Evolutionary conservation across 2,888 invertebrate species (phyloP).

Genomic region (Eremobia ochroleuca): DNA sequence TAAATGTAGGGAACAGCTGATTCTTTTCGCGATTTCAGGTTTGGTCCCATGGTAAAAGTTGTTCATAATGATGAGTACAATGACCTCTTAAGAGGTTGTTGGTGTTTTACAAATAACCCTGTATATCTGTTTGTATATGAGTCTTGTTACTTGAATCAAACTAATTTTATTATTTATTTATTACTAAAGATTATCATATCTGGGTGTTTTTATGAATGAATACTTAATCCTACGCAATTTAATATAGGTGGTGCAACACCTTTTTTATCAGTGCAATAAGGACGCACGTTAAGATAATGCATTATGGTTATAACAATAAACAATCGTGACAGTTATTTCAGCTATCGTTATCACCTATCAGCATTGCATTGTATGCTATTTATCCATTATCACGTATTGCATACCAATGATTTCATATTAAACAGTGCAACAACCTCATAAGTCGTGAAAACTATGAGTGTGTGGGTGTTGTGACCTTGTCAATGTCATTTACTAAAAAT

Average conservation of each 20-base stretch:
- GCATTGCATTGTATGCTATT: conserved; percentile 32
- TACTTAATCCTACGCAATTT: neutral
- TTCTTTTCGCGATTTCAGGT: too few relatives aligned
- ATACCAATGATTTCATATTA: conserved; percentile 41
- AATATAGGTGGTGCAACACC: neutral
- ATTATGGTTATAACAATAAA: conserved; percentile 6
- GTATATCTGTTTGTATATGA: too few relatives aligned
- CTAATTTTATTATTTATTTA: too few relatives aligned
- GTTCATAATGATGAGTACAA: too few relatives aligned
- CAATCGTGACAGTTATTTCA: conserved; percentile 28
- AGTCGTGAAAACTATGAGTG: neutral
- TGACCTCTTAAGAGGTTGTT: too few relatives aligned
- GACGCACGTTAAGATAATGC: conserved; percentile 4
- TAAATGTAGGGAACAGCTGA: too few relatives aligned
- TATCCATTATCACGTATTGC: conserved; percentile 33
- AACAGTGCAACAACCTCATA: conserved; percentile 48
- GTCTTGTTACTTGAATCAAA: too few relatives aligned
- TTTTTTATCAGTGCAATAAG: conserved; percentile 23
- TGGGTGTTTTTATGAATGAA: conserved; percentile 5
- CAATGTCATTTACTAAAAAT: conserved; percentile 41
- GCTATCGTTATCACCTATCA: conserved; percentile 32
- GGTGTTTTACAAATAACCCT: too few relatives aligned
- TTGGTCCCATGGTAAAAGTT: too few relatives aligned
- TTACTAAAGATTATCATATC: neutral
- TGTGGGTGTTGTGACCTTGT: conserved; percentile 50